Conservation (phyloP, 64 coral and sea anemone species). For the Acropora tenuis region DNA sequence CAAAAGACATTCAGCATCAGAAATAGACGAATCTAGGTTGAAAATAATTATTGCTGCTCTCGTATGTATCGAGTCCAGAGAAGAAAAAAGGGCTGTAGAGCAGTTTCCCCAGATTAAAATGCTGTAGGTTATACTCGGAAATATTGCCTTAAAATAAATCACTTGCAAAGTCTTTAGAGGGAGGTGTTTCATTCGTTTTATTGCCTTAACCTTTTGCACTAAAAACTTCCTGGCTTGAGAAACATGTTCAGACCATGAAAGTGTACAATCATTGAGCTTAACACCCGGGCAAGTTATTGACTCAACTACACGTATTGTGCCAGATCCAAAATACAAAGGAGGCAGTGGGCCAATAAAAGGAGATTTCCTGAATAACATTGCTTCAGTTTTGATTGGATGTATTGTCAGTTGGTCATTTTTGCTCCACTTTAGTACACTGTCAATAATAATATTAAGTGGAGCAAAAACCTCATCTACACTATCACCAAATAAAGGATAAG, state of each 20-base stretch:
- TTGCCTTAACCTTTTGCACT: background rate
- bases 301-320: background rate
- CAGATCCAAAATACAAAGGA: background rate
- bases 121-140: background rate
- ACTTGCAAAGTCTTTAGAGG: background rate
- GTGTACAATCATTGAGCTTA: background rate
- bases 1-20: too few relatives aligned
- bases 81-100: too few relatives aligned
- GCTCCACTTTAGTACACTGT: background rate
- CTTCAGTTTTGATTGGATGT: conserved; percentile 13
- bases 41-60: too few relatives aligned
- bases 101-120: too few relatives aligned
- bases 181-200: background rate
- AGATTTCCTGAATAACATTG: conserved; percentile 12
- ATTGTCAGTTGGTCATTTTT: background rate
- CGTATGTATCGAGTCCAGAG: too few relatives aligned
- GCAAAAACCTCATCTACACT: background rate
- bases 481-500: background rate
- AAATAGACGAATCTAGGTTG: too few relatives aligned
- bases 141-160: background rate
- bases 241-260: background rate
- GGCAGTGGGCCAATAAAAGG: conserved; percentile 13
- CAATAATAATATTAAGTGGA: background rate
- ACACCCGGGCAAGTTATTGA: background rate
- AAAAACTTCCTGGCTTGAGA: background rate